Base-by-base conservation (phyloP, 1,140 invertebrate species). In the Sitodiplosis mosellana region DNA sequence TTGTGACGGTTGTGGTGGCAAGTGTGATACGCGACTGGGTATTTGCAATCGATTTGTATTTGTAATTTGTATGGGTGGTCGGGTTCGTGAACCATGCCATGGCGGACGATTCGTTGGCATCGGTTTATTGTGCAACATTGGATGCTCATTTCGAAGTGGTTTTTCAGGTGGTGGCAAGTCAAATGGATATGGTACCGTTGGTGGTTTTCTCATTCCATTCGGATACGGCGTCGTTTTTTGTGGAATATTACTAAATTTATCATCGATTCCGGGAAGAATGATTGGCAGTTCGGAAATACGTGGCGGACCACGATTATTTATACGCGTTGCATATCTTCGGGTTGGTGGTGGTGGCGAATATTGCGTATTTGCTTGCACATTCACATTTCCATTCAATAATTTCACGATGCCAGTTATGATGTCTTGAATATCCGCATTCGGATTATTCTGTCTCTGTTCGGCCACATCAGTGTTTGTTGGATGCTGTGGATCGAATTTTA, bases 321-420 rank as follows among this genome's bases (percentile, higher is more conserved):
- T 91, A 50, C 87, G 75, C 52, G 70, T 71, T 51, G 73, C 61
- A 1, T 74, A 78, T 38, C 76, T 67, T 20, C 69, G 65, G n/a
- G 64, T 66, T 1, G 62, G 62, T 2, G 71, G 72, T 46, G 71
- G 59, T 5, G 68, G 60, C 36, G 70, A 68, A 7, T 12, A 21
- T 44, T 73, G 72, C 0, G 75, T 76, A 55, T 83, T 82, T 0
- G 77, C 75, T 54, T 81, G 78, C 1, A 82, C 80, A 54, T 87
- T 85, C 0, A 87, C 84, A 54, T 90, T 88, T 1, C 87, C 87
- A 54, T 90, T 88, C 1, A 91, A 64, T 1, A 91, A 62, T 60
- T 90, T 88, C 0, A 91, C 85, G 34, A 92, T 84, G 11, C 86
- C 87, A 7, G 85, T 87, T 45, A 92, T 86, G 12, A 91, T 88